A percentile compares a stretch with the other conserved stretches of the same genome.
Evolutionary conservation across 2,888 invertebrate genomes (phyloP).

Genomic region (Hypomecis punctinalis): DNA sequence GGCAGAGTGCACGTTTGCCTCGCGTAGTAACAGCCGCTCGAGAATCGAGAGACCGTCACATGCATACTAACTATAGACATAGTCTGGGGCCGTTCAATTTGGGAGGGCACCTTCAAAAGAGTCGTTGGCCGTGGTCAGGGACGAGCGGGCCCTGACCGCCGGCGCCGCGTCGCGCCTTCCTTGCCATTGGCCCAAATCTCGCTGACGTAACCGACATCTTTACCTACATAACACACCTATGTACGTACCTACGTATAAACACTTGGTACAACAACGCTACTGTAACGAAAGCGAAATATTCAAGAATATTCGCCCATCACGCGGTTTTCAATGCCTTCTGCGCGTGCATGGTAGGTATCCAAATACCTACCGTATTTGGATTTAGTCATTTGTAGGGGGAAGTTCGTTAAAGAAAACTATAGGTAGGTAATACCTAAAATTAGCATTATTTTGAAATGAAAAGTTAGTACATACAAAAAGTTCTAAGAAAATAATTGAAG

Average conservation of each 20-base stretch:
- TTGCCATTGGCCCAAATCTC: conserved; percentile 54
- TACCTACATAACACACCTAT: conserved; percentile 7
- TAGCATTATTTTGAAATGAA: too few species aligned
- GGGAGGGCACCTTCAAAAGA: conserved; percentile 79
- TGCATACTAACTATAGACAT: conserved; percentile 12
- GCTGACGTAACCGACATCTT: conserved; percentile 51
- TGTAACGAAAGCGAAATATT: conserved; percentile 25
- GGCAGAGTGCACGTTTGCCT: not conserved
- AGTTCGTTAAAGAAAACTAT: too few species aligned
- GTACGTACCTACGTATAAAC: conserved; percentile 6
- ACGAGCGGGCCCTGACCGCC: conserved; percentile 70
- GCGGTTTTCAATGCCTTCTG: too few species aligned
- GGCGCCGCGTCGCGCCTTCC: conserved; percentile 42
- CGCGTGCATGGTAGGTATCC: too few species aligned
- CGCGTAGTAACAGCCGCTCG: conserved; percentile 11
- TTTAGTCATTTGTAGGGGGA: too few species aligned
- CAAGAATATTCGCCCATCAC: not conserved
- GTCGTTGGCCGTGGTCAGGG: conserved; percentile 84
- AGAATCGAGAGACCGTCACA: conserved; percentile 1
- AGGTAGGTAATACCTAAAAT: too few species aligned
- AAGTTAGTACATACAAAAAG: too few species aligned
- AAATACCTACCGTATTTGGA: too few species aligned
- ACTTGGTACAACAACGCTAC: conserved; percentile 22
- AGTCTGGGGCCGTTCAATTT: conserved; percentile 38
- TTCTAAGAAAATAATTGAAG: too few species aligned